Evolutionary conservation across 2,888 invertebrate species (phyloP), one percentile per base, ranked within the genome.

Genomic region (Tanaodytes sp.): DNA sequence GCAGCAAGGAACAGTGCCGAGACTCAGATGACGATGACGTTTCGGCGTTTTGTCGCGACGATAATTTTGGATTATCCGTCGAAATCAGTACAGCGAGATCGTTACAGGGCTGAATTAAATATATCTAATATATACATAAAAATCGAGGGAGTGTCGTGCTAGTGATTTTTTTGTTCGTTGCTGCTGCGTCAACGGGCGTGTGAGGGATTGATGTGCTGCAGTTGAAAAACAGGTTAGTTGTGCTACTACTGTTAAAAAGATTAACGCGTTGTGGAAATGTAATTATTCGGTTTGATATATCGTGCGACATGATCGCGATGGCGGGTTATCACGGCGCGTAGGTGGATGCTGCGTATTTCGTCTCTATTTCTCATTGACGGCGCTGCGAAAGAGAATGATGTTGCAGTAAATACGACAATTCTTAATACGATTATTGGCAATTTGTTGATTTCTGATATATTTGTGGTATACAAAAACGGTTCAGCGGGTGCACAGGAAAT

Each of bases 221-320:
- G 20, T 36, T 59, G 23, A 65, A 43, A 57, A 59, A 59, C 51
- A 52, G 52, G 58, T 64, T 48, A 43, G 63, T 64, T 52, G n/a
- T 11, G 16, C 23, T 48, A 15, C n/a, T 40, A 18, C 39, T 36
- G 33, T 37, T 15, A 5, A 39, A 52, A 40, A 36, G 49, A 36
- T 4, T 20, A 40, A 49, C n/a, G 1, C n/a, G 46, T 14, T 23
- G 14, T 43, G 18, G 14, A 31, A 4, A n/a, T 12, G 33, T 8
- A 15, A 45, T 15, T 45, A 15, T n/a, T 4, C 9, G 18, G 30
- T 2, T 18, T 43, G 43, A 20, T 43, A 23, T 14, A 43, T 43
- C 43, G 14, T 14, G 18, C 6, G 5, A 11, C 23, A 6, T 8
- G n/a, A 43, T 23, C 23, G n/a, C n/a, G 40, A 5, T 4, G 31